These are phyloP conservation scores for Argyrosomus japonicus DNA, from an alignment of 2,113 vertebrate species.

Conservation along the genomic window DNA sequence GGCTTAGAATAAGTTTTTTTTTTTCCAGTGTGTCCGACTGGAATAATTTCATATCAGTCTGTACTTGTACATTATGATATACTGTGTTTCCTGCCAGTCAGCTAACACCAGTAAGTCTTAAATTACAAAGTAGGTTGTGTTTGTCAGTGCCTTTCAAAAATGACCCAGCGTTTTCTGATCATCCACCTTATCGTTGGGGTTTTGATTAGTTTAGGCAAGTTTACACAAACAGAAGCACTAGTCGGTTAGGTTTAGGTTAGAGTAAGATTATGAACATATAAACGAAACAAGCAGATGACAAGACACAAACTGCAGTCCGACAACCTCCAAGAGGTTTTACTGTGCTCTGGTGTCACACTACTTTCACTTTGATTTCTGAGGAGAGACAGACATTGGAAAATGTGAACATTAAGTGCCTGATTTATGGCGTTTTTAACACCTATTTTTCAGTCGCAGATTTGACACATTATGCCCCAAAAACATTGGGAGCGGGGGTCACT, in stretches of 20 bases:
- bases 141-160: background rate
- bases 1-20: constrained; percentile 17
- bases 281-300: background rate
- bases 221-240: background rate
- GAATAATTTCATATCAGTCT: constrained; percentile 16
- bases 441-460: background rate
- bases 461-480: background rate
- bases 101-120: background rate
- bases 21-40: background rate
- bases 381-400: background rate
- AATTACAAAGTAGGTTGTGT: background rate
- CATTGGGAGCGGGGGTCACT: background rate
- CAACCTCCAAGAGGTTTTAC: background rate
- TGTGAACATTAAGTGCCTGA: background rate
- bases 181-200: background rate
- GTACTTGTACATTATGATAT: background rate
- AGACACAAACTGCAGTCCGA: too few relatives aligned
- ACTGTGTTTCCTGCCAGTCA: background rate
- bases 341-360: background rate
- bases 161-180: background rate
- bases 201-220: background rate
- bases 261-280: background rate
- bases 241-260: background rate
- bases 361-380: background rate
- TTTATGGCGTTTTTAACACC: background rate